phyloP scores from a whole-genome alignment of 2,113 vertebrate genomes.

The Odontophorus gujanensis region DNA sequence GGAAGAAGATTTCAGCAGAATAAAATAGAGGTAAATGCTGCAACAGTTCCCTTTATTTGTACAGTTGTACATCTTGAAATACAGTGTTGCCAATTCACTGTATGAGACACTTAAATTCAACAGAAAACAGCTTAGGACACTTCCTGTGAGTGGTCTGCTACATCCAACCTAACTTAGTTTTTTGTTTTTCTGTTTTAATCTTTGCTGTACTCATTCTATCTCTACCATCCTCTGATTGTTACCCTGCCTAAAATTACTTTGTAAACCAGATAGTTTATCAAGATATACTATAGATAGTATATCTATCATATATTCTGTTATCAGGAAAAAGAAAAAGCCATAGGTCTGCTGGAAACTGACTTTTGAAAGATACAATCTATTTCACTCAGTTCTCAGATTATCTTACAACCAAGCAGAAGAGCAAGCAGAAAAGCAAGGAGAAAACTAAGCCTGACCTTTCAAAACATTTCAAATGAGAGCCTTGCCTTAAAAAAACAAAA shows the following conservation, averaged over 20 bases:
- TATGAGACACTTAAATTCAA: not conserved
- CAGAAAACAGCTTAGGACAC: not conserved
- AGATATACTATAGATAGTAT: too few relatives aligned
- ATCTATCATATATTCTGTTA: not conserved
- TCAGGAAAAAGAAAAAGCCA: not conserved
- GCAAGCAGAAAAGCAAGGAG: not conserved
- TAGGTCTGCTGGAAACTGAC: not conserved
- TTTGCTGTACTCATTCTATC: not conserved
- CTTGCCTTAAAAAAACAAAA: not conserved
- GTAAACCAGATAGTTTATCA: not conserved
- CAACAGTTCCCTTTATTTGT: not conserved
- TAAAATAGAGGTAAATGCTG: not conserved
- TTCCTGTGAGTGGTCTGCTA: not conserved
- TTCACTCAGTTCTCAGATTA: not conserved
- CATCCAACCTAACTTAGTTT: not conserved
- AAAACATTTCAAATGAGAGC: not conserved
- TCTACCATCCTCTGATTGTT: not conserved
- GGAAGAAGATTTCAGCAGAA: not conserved
- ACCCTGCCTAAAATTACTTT: not conserved
- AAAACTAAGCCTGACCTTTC: not conserved
- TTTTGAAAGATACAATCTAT: not conserved
- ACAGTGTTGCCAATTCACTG: not conserved
- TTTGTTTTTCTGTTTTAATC: not conserved
- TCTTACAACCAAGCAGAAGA: not conserved
- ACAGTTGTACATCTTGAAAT: not conserved